phyloP scores from a whole-genome alignment of 2,888 invertebrate genomes.

The Reticulitermes lucifugus region DNA sequence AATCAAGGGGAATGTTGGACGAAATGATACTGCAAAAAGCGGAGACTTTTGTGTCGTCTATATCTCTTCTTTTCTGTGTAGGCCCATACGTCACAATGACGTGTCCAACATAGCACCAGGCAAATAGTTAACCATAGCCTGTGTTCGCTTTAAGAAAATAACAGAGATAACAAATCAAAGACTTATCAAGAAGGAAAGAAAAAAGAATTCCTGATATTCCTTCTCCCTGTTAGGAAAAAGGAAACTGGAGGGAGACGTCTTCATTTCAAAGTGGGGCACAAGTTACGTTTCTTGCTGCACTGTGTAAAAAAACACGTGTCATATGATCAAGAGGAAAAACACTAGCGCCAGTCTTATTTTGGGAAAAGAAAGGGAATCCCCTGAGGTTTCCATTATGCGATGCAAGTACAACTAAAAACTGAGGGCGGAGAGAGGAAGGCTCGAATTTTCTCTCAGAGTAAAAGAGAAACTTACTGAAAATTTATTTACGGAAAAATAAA shows the following conservation, averaged over 20 bases:
- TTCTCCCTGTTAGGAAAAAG: neutral
- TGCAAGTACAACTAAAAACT: constrained; percentile 11
- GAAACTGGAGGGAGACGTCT: neutral
- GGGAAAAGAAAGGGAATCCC: neutral
- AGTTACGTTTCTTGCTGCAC: neutral
- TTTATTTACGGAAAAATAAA: neutral
- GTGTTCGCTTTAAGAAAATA: neutral
- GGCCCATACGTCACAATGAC: neutral
- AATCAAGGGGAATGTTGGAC: constrained; percentile 33
- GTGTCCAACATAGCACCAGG: constrained; percentile 18
- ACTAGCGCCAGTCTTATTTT: neutral
- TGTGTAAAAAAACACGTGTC: constrained; percentile 18
- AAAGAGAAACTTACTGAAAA: neutral
- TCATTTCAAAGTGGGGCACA: constrained; percentile 20
- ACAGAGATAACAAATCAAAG: constrained; percentile 20
- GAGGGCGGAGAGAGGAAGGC: neutral
- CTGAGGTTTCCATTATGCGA: constrained; percentile 12
- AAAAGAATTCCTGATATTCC: constrained; percentile 10
- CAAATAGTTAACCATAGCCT: neutral
- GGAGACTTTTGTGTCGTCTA: neutral
- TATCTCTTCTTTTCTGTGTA: neutral
- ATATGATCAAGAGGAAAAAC: constrained; percentile 24
- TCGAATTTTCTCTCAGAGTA: neutral
- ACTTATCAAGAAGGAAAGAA: constrained; percentile 10
- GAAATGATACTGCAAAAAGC: constrained; percentile 10